Percentiles rank a stretch among this genome's conserved stretches.
phyloP scores from a whole-genome alignment of 2,113 vertebrate genomes.

The Forbesichthys agassizii region DNA sequence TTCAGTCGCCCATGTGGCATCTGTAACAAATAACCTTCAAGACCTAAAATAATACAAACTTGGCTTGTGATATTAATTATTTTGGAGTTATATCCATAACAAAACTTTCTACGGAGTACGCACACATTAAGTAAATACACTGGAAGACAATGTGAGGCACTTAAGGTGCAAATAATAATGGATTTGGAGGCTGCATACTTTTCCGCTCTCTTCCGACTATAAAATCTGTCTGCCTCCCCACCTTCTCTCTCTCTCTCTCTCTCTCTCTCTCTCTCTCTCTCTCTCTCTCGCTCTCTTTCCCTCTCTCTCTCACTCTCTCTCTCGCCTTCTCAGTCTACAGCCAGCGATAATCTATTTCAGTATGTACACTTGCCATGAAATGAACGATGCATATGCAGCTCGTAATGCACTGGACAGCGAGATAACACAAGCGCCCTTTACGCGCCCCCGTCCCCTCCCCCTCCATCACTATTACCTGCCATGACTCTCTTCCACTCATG shows the following conservation, averaged over 20 bases:
- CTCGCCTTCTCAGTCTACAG: constrained; percentile 17
- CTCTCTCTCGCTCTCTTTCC: background rate
- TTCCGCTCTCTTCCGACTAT: constrained; percentile 63
- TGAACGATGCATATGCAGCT: constrained; percentile 60
- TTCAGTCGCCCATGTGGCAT: constrained; percentile 41
- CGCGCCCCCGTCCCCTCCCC: constrained; percentile 1
- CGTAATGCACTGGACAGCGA: constrained; percentile 69
- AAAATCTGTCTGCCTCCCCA: constrained; percentile 38
- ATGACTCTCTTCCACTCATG: constrained; percentile 29
- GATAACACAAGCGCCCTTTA: constrained; percentile 64
- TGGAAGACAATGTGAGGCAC: constrained; percentile 53
- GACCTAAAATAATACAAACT: constrained; percentile 25
- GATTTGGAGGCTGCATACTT: constrained; percentile 66
- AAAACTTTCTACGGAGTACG: constrained; percentile 21
- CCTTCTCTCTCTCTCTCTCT: background rate
- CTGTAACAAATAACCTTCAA: constrained; percentile 33
- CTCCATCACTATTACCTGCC: constrained; percentile 15
- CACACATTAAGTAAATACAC: constrained; percentile 63
- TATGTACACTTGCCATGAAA: constrained; percentile 67
- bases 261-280: background rate
- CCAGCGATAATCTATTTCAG: constrained; percentile 73
- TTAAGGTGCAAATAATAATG: constrained; percentile 66
- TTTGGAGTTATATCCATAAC: constrained; percentile 33
- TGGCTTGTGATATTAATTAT: too few species aligned
- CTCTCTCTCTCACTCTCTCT: background rate